A percentile compares a stretch with the other conserved stretches of the same genome.
phyloP scores from a whole-genome alignment of 2,797 vertebrate genomes.

The Gila robusta region DNA sequence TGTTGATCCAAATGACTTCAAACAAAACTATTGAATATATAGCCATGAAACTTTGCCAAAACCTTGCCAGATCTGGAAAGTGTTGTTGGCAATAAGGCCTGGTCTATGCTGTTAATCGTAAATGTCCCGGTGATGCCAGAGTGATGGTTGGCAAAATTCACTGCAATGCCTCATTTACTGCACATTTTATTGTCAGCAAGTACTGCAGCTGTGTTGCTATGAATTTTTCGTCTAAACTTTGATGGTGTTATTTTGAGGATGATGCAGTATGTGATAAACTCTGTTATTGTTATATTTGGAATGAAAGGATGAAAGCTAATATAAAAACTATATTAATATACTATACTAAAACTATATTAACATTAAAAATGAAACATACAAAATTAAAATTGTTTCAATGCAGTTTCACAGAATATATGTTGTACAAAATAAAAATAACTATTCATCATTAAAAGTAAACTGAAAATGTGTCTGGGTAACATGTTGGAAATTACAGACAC shows the following conservation, averaged over 20 bases:
- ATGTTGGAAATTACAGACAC: background rate
- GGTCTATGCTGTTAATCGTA: background rate
- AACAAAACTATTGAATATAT: background rate
- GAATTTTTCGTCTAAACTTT: slow-evolving; percentile 1
- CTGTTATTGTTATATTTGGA: background rate
- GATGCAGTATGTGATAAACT: background rate
- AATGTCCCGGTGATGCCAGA: background rate
- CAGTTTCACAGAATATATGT: too few relatives aligned
- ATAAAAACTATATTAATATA: background rate
- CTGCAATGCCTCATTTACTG: background rate
- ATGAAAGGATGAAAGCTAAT: background rate
- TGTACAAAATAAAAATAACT: background rate
- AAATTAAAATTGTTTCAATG: too few relatives aligned
- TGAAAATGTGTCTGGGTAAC: background rate
- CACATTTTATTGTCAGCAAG: slow-evolving; percentile 6
- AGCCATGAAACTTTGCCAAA: background rate
- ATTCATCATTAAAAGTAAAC: background rate
- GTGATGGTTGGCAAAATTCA: slow-evolving; percentile 6
- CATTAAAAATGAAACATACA: background rate
- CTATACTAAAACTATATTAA: background rate
- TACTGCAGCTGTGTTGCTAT: background rate
- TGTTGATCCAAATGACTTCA: background rate
- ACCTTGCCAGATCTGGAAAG: background rate
- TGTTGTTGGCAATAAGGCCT: background rate
- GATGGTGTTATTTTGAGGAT: background rate